Percentiles rank a stretch among this genome's conserved stretches.
Evolutionary conservation across 2,888 invertebrate species (phyloP).

Genomic region (Brachyptera putata): DNA sequence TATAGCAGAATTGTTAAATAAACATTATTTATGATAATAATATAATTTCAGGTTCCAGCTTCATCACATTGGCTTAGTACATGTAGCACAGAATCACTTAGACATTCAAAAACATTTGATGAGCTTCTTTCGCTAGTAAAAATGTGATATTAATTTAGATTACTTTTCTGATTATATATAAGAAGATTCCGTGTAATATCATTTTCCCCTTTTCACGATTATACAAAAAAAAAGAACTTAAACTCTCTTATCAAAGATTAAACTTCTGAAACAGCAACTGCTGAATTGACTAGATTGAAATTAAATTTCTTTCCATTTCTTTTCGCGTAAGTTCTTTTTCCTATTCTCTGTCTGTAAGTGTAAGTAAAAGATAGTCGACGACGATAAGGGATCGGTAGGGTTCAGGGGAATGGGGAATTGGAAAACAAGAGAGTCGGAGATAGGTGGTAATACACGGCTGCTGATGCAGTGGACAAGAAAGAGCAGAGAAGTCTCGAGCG

Average conservation of each 20-base stretch:
- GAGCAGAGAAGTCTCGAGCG: neutral
- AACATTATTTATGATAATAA: too few species aligned
- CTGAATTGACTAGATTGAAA: conserved; percentile 55
- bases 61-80: too few species aligned
- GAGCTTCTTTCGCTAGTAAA: too few species aligned
- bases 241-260: conserved; percentile 49
- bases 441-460: conserved; percentile 12
- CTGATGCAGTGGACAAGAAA: conserved; percentile 9
- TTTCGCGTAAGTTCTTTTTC: conserved; percentile 23
- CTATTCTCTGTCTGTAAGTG: conserved; percentile 20
- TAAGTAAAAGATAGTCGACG: conserved; percentile 23
- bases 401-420: conserved; percentile 24
- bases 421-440: conserved; percentile 21
- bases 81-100: too few species aligned
- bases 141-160: neutral
- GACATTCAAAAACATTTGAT: too few species aligned
- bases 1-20: too few species aligned
- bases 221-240: conserved; percentile 25
- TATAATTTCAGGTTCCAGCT: too few species aligned
- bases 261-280: conserved; percentile 46
- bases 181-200: too few species aligned
- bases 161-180: too few species aligned
- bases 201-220: conserved; percentile 11
- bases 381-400: conserved; percentile 19
- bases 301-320: conserved; percentile 49